phyloP scores from a whole-genome alignment of 2,113 vertebrate species.

The Cheilinus undulatus region DNA sequence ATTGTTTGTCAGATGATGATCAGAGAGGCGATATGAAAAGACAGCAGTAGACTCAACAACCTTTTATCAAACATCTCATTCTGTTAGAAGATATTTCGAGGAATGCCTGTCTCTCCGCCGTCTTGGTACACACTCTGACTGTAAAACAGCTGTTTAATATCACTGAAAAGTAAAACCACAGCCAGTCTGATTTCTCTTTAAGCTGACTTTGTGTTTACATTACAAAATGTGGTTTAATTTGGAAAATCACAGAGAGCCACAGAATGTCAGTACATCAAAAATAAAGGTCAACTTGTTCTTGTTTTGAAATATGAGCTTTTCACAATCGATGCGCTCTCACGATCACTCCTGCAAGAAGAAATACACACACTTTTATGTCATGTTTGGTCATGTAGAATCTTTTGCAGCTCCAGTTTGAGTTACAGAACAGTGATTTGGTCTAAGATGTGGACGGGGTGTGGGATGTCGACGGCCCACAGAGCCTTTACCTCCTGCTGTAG shows the following conservation, averaged over 20 bases:
- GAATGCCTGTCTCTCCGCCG: constrained; percentile 16
- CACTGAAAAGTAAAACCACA: constrained; percentile 27
- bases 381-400: neutral
- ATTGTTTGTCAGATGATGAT: neutral
- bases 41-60: constrained; percentile 57
- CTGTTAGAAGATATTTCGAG: constrained; percentile 4
- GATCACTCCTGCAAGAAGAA: neutral
- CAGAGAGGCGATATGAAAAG: neutral
- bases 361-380: neutral
- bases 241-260: constrained; percentile 33
- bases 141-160: constrained; percentile 29
- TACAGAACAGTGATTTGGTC: neutral
- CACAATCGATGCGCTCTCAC: neutral
- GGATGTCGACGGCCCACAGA: constrained; percentile 14
- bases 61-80: constrained; percentile 40
- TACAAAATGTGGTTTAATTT: constrained; percentile 29
- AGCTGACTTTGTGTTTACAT: constrained; percentile 9
- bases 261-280: constrained; percentile 6
- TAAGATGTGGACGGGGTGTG: constrained; percentile 38
- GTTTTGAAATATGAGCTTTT: constrained; percentile 7
- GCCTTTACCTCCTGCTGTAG: constrained; percentile 59
- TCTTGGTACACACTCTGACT: neutral
- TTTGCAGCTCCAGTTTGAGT: neutral
- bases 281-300: constrained; percentile 5
- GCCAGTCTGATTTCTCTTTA: constrained; percentile 29